Percentiles rank a stretch among this genome's conserved stretches.
Conservation (phyloP, 2,888 invertebrate species). For the Platycheirus albimanus region DNA sequence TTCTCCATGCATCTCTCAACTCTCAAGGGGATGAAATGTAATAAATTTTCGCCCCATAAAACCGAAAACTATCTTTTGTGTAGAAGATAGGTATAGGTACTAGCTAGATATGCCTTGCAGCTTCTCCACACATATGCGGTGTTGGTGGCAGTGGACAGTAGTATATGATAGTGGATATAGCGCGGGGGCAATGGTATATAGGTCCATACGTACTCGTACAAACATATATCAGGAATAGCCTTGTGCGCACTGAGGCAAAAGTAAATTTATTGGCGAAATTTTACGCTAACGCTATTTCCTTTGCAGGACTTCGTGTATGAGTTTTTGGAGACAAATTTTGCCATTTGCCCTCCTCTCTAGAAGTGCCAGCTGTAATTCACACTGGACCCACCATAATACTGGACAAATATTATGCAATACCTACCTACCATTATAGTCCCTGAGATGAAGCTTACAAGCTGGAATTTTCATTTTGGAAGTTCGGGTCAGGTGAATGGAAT, state of each 20-base stretch:
- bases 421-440: too few relatives aligned
- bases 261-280: constrained; percentile 76
- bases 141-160: constrained; percentile 43
- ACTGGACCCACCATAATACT: background rate
- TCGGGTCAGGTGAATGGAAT: background rate
- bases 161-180: constrained; percentile 10
- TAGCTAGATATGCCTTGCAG: constrained; percentile 52
- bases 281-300: constrained; percentile 68
- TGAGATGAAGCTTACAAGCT: too few relatives aligned
- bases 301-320: constrained; percentile 30
- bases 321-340: background rate
- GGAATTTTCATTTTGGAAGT: background rate
- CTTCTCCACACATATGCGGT: constrained; percentile 45
- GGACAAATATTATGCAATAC: background rate
- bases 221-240: constrained; percentile 14
- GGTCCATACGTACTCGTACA: background rate
- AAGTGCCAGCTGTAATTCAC: background rate
- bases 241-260: constrained; percentile 71
- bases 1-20: too few relatives aligned
- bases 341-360: background rate
- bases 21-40: constrained; percentile 76
- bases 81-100: too few relatives aligned
- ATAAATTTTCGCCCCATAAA: constrained; percentile 82
- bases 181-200: constrained; percentile 6
- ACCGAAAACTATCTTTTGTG: constrained; percentile 75